A percentile compares a stretch with the other conserved stretches of the same genome.
phyloP scores from a whole-genome alignment of 2,888 invertebrate species.

The Gastracanthus pulcherrimus region DNA sequence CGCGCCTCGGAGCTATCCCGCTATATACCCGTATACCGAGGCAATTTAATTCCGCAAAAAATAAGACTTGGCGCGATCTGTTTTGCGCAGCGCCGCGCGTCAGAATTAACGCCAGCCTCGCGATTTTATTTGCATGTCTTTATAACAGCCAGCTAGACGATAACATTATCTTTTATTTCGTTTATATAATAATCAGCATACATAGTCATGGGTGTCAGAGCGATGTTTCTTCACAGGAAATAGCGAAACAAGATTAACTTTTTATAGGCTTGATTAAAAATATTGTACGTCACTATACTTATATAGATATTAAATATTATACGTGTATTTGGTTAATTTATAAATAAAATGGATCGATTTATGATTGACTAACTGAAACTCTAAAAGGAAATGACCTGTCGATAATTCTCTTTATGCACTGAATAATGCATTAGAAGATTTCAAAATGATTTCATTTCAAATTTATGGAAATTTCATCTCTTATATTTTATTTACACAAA shows the following conservation, averaged over 20 bases:
- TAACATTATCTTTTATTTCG: slow-evolving; percentile 9
- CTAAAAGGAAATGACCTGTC: not conserved
- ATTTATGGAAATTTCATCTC: not conserved
- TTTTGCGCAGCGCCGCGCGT: not conserved
- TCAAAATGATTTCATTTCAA: not conserved
- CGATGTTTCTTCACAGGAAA: no score
- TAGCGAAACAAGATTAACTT: no score
- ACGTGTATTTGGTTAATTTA: no score
- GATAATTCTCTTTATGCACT: not conserved
- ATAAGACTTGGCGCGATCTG: not conserved
- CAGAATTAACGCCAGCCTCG: slow-evolving; percentile 2
- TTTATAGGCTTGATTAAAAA: no score
- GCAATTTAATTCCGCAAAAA: slow-evolving; percentile 21
- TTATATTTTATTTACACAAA: no score
- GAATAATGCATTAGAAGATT: slow-evolving; percentile 4
- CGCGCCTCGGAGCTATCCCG: not conserved
- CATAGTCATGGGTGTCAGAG: no score
- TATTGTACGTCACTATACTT: no score
- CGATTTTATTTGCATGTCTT: slow-evolving; percentile 8
- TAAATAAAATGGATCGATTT: not conserved
- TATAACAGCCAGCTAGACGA: not conserved
- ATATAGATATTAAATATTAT: no score
- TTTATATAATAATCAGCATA: no score
- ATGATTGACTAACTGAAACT: not conserved
- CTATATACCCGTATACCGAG: no score